A percentile compares a stretch with the other conserved stretches of the same genome.
phyloP scores from a whole-genome alignment of 2,888 invertebrate species.

The Allygus modestus region DNA sequence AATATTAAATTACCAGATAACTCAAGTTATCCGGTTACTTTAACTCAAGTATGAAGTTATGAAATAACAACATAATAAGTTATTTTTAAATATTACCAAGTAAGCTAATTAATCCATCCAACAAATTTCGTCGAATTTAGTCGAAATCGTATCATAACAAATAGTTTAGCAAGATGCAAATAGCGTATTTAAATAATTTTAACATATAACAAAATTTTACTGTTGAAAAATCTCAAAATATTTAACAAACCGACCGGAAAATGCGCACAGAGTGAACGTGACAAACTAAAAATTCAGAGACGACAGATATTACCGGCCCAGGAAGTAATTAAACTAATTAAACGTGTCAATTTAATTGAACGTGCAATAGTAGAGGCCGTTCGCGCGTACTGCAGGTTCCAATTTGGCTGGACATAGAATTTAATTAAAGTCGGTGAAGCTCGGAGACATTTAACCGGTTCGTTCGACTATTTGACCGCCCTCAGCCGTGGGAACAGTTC shows the following conservation, averaged over 20 bases:
- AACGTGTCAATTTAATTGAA: conserved; percentile 59
- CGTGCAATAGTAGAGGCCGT: conserved; percentile 52
- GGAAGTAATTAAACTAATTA: conserved; percentile 57
- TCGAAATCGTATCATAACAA: too few species aligned
- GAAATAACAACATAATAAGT: too few species aligned
- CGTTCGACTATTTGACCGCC: conserved; percentile 3
- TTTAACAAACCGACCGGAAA: neutral
- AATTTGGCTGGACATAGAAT: conserved; percentile 56
- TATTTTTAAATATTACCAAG: too few species aligned
- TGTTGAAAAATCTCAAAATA: too few species aligned
- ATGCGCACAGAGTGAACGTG: neutral
- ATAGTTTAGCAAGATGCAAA: too few species aligned
- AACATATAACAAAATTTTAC: too few species aligned
- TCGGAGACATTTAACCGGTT: conserved; percentile 49
- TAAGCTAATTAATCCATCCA: too few species aligned
- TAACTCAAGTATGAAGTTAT: too few species aligned
- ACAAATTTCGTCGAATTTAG: too few species aligned
- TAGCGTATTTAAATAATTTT: too few species aligned
- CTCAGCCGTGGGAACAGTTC: conserved; percentile 32
- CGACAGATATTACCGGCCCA: conserved; percentile 47
- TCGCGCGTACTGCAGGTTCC: conserved; percentile 55
- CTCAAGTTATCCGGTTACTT: too few species aligned
- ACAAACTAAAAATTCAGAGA: conserved; percentile 37
- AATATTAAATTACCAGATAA: too few species aligned
- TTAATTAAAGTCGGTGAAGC: conserved; percentile 49